A percentile compares a stretch with the other conserved stretches of the same genome.
Evolutionary conservation across 2,113 vertebrate species (phyloP).

Genomic region (Oplegnathus fasciatus): DNA sequence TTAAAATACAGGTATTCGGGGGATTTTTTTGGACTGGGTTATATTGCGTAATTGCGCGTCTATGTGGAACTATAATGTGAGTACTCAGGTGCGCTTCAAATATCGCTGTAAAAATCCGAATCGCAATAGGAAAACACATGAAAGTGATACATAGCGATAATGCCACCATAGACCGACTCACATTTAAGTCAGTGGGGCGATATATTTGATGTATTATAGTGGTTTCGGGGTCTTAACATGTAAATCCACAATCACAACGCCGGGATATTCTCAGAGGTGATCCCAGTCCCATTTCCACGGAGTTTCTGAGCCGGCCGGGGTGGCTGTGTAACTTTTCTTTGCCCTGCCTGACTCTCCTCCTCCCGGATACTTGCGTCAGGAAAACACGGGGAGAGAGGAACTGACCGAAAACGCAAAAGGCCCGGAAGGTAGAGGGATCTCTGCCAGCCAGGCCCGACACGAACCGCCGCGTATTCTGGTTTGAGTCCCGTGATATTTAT

Average conservation of each 20-base stretch:
- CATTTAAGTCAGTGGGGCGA: background rate
- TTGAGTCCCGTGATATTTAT: constrained; percentile 4
- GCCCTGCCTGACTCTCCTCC: constrained; percentile 61
- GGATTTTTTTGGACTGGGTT: background rate
- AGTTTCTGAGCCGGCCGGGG: constrained; percentile 38
- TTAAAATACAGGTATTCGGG: constrained; percentile 6
- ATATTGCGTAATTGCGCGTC: background rate
- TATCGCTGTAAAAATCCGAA: background rate
- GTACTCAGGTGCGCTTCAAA: background rate
- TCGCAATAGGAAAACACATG: background rate
- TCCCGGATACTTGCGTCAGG: constrained; percentile 74
- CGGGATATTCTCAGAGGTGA: background rate
- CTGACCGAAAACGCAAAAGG: constrained; percentile 59
- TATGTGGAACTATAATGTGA: background rate
- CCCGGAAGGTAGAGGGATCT: constrained; percentile 59
- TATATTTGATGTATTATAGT: background rate
- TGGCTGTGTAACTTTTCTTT: constrained; percentile 69
- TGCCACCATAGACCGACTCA: background rate
- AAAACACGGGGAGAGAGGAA: constrained; percentile 78
- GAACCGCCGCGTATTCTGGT: constrained; percentile 1
- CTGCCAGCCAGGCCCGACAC: constrained; percentile 35
- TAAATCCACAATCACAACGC: background rate
- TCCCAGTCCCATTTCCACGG: background rate
- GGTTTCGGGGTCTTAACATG: background rate
- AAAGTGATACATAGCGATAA: constrained; percentile 18